Evolutionary conservation across 2,888 invertebrate species (phyloP).

Genomic region (Apotomis turbidana): DNA sequence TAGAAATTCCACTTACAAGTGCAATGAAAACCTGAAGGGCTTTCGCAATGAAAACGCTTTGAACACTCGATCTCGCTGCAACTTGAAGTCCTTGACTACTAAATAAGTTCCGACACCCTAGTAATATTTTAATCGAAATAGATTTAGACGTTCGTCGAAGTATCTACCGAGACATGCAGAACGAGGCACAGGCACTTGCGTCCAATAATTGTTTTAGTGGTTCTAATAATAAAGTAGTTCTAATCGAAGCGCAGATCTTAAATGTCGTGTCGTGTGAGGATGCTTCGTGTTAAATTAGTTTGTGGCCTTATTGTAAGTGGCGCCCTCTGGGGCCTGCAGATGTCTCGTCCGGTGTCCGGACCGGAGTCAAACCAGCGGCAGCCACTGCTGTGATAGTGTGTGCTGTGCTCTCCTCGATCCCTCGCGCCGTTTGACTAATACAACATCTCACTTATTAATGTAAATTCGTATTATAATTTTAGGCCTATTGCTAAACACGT

Average conservation of each 20-base stretch:
- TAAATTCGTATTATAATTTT: slow-evolving; percentile 53
- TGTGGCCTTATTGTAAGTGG: slow-evolving; percentile 80
- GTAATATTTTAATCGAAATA: slow-evolving; percentile 55
- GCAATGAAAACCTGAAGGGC: too few relatives aligned
- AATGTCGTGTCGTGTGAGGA: slow-evolving; percentile 62
- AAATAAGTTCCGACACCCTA: slow-evolving; percentile 60
- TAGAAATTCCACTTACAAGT: slow-evolving; percentile 64
- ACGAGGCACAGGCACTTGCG: slow-evolving; percentile 66
- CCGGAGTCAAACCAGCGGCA: slow-evolving; percentile 58
- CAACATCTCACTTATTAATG: slow-evolving; percentile 48
- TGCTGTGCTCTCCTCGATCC: slow-evolving; percentile 76
- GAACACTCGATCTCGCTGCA: slow-evolving; percentile 72
- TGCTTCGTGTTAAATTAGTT: slow-evolving; percentile 78
- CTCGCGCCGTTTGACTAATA: slow-evolving; percentile 60
- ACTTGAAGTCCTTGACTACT: slow-evolving; percentile 63
- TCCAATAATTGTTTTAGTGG: slow-evolving; percentile 64
- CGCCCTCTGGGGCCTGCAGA: slow-evolving; percentile 68
- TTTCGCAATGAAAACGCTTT: slow-evolving; percentile 69
- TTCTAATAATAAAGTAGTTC: slow-evolving; percentile 52
- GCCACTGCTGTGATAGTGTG: slow-evolving; percentile 80
- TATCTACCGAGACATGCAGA: slow-evolving; percentile 47
- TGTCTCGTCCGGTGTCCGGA: slow-evolving; percentile 48
- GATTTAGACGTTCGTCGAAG: slow-evolving; percentile 42
- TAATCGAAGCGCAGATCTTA: slow-evolving; percentile 66
- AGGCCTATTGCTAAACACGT: slow-evolving; percentile 71